These are phyloP conservation scores for Gobiocypris rarus DNA, from an alignment of 2,113 vertebrate genomes.

Conservation along the genomic window DNA sequence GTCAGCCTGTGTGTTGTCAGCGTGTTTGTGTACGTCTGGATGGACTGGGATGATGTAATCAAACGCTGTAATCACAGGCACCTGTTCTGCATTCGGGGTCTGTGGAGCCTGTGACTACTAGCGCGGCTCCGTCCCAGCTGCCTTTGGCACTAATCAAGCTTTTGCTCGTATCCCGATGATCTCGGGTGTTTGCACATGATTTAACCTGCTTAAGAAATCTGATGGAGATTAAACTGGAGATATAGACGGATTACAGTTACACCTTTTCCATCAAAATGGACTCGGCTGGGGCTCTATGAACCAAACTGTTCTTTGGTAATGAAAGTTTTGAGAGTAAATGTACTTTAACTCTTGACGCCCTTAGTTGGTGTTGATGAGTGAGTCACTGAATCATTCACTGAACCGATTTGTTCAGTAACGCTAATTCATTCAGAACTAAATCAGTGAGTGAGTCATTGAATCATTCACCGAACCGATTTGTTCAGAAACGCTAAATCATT, in stretches of 20 bases:
- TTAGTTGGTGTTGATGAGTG: not conserved
- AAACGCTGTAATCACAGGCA: conserved; percentile 81
- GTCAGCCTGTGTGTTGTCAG: conserved; percentile 92
- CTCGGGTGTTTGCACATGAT: not conserved
- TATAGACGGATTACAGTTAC: not conserved
- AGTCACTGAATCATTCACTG: not conserved
- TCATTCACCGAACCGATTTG: no score
- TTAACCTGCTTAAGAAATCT: conserved; percentile 13
- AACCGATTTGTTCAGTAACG: not conserved
- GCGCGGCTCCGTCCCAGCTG: conserved; percentile 58
- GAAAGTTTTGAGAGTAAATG: not conserved
- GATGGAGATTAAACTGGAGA: conserved; percentile 12
- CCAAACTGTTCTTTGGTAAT: not conserved
- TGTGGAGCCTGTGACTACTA: not conserved
- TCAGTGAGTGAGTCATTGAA: not conserved
- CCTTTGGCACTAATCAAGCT: conserved; percentile 48
- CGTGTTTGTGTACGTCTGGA: conserved; percentile 78
- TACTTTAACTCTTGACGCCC: not conserved
- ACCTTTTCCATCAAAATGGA: not conserved
- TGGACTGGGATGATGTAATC: conserved; percentile 85
- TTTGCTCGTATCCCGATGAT: not conserved
- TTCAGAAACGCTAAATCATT: no score
- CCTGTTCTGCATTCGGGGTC: conserved; percentile 75
- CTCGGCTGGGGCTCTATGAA: not conserved
- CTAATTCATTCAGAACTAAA: not conserved